A percentile compares a stretch with the other conserved stretches of the same genome.
Evolutionary conservation across 2,113 vertebrate species (phyloP).

Genomic region (Elephantulus edwardii): DNA sequence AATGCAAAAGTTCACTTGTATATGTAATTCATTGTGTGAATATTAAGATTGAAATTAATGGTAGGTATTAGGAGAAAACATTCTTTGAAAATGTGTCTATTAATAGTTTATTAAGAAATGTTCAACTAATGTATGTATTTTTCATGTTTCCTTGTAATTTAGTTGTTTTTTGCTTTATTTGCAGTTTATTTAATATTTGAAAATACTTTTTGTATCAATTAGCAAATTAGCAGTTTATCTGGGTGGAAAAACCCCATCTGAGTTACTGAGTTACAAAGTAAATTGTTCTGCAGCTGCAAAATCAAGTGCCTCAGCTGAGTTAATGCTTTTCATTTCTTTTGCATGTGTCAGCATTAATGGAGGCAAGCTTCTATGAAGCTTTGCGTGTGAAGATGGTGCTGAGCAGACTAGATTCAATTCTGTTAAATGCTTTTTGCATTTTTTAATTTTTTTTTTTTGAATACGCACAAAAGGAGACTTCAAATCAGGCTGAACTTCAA

Average conservation of each 20-base stretch:
- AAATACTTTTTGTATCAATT: slow-evolving; percentile 80
- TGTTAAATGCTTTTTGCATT: slow-evolving; percentile 85
- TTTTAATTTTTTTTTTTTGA: slow-evolving; percentile 52
- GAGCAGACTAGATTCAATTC: slow-evolving; percentile 88
- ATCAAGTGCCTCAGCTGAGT: slow-evolving; percentile 87
- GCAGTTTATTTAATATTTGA: slow-evolving; percentile 80
- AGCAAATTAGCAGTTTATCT: slow-evolving; percentile 83
- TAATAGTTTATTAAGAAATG: neutral
- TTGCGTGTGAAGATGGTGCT: slow-evolving; percentile 88
- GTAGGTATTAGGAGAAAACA: neutral
- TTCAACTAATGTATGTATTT: neutral
- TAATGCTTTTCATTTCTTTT: slow-evolving; percentile 90
- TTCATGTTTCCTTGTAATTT: slow-evolving; percentile 41
- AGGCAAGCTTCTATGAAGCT: slow-evolving; percentile 86
- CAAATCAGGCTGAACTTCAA: slow-evolving; percentile 92
- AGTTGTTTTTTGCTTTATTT: slow-evolving; percentile 71
- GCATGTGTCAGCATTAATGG: slow-evolving; percentile 89
- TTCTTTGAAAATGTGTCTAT: neutral
- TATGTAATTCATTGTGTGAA: neutral
- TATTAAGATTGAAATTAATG: neutral
- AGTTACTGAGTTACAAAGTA: slow-evolving; percentile 83
- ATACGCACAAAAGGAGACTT: slow-evolving; percentile 86
- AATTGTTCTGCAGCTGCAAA: slow-evolving; percentile 88
- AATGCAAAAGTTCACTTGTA: neutral
- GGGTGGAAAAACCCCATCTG: slow-evolving; percentile 71